phyloP scores from a whole-genome alignment of 2,797 vertebrate species.

The Pachyuromys duprasi region DNA sequence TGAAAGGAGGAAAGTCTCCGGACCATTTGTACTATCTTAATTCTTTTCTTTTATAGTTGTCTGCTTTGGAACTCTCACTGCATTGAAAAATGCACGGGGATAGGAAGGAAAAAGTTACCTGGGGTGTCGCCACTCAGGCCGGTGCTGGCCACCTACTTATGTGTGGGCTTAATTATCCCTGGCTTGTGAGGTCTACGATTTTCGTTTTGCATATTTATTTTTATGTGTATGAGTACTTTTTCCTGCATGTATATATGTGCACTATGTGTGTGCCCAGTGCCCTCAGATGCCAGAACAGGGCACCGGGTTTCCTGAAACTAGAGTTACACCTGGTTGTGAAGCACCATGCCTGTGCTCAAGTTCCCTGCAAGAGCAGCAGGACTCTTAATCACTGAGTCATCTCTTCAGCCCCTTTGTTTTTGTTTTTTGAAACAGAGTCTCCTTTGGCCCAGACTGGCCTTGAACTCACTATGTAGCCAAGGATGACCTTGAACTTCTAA shows the following conservation, averaged over 20 bases:
- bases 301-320: neutral
- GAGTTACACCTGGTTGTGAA: neutral
- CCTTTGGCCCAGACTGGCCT: neutral
- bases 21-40: neutral
- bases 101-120: neutral
- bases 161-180: neutral
- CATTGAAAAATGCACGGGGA: neutral
- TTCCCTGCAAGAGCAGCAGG: no score
- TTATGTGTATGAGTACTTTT: neutral
- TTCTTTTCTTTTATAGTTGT: constrained; percentile 1
- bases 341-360: neutral
- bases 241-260: neutral
- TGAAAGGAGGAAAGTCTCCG: neutral
- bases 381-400: neutral
- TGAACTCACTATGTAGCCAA: neutral
- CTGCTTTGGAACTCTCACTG: neutral
- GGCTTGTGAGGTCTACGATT: neutral
- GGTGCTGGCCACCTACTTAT: neutral
- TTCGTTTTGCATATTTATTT: neutral
- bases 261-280: neutral
- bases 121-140: no score
- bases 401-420: neutral
- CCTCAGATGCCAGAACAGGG: neutral
- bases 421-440: neutral
- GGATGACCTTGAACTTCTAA: neutral